A percentile compares a stretch with the other conserved stretches of the same genome.
These are phyloP conservation scores for Rallus limicola DNA, from an alignment of 2,113 vertebrate species.

Conservation along the genomic window DNA sequence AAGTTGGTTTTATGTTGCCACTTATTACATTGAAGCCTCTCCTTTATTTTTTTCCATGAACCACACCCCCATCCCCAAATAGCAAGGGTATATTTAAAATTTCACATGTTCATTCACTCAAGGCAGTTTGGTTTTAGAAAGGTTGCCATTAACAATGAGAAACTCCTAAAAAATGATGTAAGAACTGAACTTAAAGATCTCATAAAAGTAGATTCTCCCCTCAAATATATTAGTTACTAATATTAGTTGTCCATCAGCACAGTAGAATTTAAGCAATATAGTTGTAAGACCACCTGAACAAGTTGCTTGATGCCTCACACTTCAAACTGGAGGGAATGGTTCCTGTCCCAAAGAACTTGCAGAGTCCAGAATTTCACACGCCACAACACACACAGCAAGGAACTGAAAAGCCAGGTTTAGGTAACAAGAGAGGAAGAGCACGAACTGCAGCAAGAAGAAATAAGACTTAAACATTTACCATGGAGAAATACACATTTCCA, in stretches of 20 bases:
- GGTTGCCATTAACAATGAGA: background rate
- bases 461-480: background rate
- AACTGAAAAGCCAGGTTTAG: background rate
- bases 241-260: background rate
- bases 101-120: background rate
- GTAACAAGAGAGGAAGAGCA: background rate
- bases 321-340: background rate
- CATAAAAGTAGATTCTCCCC: background rate
- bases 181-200: background rate
- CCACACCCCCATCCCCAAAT: no score
- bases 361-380: background rate
- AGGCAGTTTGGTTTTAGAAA: background rate
- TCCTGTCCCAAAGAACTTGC: background rate
- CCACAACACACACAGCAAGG: background rate
- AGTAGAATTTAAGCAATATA: background rate
- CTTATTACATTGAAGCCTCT: fast-evolving
- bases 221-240: background rate
- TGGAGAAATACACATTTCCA: background rate
- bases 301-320: background rate
- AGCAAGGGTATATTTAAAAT: background rate
- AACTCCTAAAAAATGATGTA: background rate
- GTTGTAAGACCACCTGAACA: background rate
- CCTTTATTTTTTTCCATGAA: background rate
- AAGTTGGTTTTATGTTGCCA: background rate
- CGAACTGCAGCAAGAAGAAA: background rate